Conservation (phyloP, 2,113 vertebrate genomes). For the Nerophis ophidion region DNA sequence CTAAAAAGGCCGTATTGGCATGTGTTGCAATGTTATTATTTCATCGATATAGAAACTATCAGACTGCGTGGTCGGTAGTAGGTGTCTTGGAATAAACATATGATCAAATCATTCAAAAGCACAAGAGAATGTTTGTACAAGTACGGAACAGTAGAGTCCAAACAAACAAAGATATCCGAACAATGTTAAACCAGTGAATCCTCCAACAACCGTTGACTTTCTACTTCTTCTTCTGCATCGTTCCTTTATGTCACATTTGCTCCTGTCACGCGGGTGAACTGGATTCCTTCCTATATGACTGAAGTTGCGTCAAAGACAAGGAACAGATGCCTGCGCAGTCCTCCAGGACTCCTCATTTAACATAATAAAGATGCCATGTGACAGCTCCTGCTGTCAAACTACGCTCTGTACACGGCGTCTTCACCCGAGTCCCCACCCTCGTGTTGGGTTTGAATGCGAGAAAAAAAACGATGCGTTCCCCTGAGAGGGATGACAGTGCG, state of each 20-base stretch:
- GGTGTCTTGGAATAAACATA: no score
- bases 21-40: no score
- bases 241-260: conserved; percentile 24
- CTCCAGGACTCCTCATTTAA: conserved; percentile 52
- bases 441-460: conserved; percentile 45
- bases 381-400: conserved; percentile 62
- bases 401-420: conserved; percentile 42
- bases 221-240: neutral
- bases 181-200: no score
- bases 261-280: conserved; percentile 34
- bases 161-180: no score
- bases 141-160: no score
- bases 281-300: conserved; percentile 38
- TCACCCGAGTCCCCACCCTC: conserved; percentile 26
- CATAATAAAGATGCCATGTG: conserved; percentile 65
- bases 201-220: neutral
- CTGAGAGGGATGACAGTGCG: conserved; percentile 20
- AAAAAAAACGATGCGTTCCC: conserved; percentile 26
- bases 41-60: no score
- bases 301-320: conserved; percentile 35
- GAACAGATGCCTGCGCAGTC: conserved; percentile 58
- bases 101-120: no score
- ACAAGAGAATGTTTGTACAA: no score
- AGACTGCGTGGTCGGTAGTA: no score
- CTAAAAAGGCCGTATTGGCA: no score